phyloP scores from a whole-genome alignment of 2,888 invertebrate species.

The Meiosimyza decipiens region DNA sequence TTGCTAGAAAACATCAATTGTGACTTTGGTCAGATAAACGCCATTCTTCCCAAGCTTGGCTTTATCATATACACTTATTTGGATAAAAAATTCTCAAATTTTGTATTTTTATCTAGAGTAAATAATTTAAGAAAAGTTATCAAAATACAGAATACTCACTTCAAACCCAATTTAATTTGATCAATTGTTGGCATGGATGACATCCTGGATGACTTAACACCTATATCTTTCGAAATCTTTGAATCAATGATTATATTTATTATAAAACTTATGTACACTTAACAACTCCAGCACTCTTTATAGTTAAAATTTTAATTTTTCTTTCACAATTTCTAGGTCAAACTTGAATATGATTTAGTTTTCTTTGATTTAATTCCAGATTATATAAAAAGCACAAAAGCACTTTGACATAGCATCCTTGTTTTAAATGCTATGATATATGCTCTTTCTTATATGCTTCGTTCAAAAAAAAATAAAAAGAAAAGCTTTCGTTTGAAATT shows the following conservation, averaged over 20 bases:
- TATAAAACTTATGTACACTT: background rate
- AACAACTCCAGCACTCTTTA: background rate
- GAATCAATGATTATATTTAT: background rate
- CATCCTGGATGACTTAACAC: constrained; percentile 49
- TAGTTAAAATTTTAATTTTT: background rate
- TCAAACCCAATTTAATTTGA: constrained; percentile 63
- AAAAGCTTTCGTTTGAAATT: too few relatives aligned
- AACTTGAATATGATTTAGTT: background rate
- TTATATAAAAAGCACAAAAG: constrained; percentile 17
- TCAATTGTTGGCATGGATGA: constrained; percentile 62
- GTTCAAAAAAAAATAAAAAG: too few relatives aligned
- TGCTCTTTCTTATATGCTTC: background rate
- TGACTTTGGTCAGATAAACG: too few relatives aligned
- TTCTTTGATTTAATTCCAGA: background rate
- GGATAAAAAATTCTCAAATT: too few relatives aligned
- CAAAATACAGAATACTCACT: constrained; percentile 54
- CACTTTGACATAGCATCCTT: constrained; percentile 5
- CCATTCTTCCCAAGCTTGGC: too few relatives aligned
- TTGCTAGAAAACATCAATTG: too few relatives aligned
- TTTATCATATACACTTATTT: too few relatives aligned
- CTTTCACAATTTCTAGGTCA: background rate
- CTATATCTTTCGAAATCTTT: background rate
- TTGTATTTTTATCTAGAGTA: too few relatives aligned
- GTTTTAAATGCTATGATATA: background rate
- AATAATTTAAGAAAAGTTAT: background rate